Evolutionary conservation across 92 coral and sea anemone genomes (phyloP), one percentile per base, ranked within the genome.

Genomic region (Epizoanthus scotinus): DNA sequence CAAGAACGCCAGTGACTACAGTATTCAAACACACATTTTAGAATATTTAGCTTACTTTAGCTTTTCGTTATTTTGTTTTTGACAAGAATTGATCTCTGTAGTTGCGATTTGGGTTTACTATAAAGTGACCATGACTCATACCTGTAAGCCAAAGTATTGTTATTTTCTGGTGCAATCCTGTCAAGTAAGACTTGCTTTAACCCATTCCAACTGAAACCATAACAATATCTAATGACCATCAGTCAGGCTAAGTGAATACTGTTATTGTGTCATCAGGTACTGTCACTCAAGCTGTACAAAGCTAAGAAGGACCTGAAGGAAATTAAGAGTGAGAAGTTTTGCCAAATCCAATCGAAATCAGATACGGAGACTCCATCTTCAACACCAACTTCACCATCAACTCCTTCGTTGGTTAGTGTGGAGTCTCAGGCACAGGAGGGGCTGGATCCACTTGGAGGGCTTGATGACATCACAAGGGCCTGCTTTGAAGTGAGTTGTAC

Each of bases 281-380:
- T 95, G 71, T 95, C 99, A 15, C 85, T 95, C 27, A 95, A 95
- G 63, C 83, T 95, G 6, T 95, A 95, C 91, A 93, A 93, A 73
- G 79, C 79, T 17, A 73, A 73, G 65, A 73, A 20, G 54, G 66
- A 56, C 2, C 15, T 57, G 5, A 73, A 73, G 38, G 79, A 73
- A 34, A 21, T 47, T 10, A 73, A 57, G 54, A 73, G 12, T 21
- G 79, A 73, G 24, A 73, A 73, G 36, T 34, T 64, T 5, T 34
- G 44, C 42, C 53, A 73, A 10, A 73, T 49, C 21, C 28, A 56
- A 9, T 28, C 66, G 1, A 73, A 73, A 31, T 49, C 38, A 22
- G 79, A 73, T 8, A 1, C 79, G 29, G 79, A 56, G 1, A 27
- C 65, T 19, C 49, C 88, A 24, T 52, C 84, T 17, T 20, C 81